A percentile compares a stretch with the other conserved stretches of the same genome.
Conservation (phyloP, 2,113 vertebrate genomes). For the Leucosticte australis region DNA sequence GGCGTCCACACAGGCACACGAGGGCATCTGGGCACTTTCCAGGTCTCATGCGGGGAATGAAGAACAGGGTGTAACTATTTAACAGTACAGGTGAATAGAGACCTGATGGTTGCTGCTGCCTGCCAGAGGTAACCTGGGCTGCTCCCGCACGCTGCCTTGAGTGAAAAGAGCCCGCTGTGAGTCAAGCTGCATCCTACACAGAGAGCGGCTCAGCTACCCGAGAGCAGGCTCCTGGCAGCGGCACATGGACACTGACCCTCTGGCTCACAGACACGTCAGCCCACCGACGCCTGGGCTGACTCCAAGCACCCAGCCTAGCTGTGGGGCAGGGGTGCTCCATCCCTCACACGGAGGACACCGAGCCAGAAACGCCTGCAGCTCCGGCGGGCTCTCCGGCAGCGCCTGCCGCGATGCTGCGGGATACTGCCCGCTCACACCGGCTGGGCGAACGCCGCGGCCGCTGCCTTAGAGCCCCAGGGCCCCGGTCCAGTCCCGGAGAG, state of each 20-base stretch:
- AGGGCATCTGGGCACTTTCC: rapidly evolving
- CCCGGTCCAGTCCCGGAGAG: rapidly evolving
- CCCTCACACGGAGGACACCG: background rate
- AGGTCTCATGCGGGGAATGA: rapidly evolving
- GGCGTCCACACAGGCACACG: rapidly evolving
- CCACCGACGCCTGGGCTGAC: rapidly evolving
- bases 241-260: rapidly evolving
- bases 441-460: background rate
- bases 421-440: background rate
- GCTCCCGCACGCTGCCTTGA: rapidly evolving
- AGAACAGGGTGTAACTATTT: rapidly evolving
- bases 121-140: rapidly evolving
- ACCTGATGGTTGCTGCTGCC: background rate
- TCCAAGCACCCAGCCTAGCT: background rate
- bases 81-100: rapidly evolving
- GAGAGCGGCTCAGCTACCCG: rapidly evolving
- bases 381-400: background rate
- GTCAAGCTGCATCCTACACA: rapidly evolving
- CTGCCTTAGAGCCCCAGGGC: background rate
- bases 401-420: background rate
- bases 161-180: rapidly evolving
- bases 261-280: rapidly evolving
- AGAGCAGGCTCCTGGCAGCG: rapidly evolving
- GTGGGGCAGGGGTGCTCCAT: rapidly evolving
- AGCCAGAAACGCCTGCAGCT: background rate